Evolutionary conservation across 1,140 invertebrate species (phyloP).

Genomic region (Mactra quadrangularis): DNA sequence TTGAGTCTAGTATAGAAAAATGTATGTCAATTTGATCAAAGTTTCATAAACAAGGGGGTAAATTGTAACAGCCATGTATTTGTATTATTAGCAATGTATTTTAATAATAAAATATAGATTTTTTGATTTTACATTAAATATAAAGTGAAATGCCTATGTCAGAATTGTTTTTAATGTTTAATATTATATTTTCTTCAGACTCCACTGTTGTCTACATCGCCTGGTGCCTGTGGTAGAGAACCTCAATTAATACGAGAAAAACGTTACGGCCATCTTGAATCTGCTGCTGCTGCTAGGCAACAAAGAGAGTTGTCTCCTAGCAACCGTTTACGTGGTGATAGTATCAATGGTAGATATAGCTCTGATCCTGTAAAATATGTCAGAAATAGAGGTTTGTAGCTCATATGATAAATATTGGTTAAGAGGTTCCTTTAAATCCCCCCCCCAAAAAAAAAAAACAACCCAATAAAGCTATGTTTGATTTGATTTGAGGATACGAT

Average conservation of each 20-base stretch:
- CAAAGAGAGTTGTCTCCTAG: slow-evolving; percentile 71
- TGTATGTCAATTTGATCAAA: too few relatives aligned
- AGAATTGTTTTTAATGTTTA: too few relatives aligned
- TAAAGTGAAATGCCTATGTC: too few relatives aligned
- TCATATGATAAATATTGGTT: too few relatives aligned
- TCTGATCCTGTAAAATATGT: slow-evolving; percentile 87
- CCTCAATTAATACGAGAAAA: slow-evolving; percentile 75
- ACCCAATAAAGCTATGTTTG: too few relatives aligned
- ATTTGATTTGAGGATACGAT: too few relatives aligned
- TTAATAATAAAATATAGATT: not conserved
- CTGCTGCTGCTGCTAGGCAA: slow-evolving; percentile 77
- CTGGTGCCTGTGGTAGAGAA: slow-evolving; percentile 27
- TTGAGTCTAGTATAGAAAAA: too few relatives aligned
- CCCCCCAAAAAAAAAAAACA: too few relatives aligned
- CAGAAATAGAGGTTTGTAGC: slow-evolving; percentile 14
- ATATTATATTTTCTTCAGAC: slow-evolving; percentile 53
- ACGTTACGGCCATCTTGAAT: slow-evolving; percentile 83
- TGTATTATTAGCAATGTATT: not conserved
- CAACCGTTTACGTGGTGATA: slow-evolving; percentile 87
- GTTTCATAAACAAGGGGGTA: too few relatives aligned
- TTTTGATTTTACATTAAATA: too few relatives aligned
- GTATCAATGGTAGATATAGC: slow-evolving; percentile 88
- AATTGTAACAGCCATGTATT: too few relatives aligned
- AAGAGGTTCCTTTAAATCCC: too few relatives aligned
- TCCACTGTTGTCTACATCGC: slow-evolving; percentile 48